Evolutionary conservation across 2,888 invertebrate species (phyloP), one percentile per base, ranked within the genome.

Genomic region (Sinohyriopsis cumingii): DNA sequence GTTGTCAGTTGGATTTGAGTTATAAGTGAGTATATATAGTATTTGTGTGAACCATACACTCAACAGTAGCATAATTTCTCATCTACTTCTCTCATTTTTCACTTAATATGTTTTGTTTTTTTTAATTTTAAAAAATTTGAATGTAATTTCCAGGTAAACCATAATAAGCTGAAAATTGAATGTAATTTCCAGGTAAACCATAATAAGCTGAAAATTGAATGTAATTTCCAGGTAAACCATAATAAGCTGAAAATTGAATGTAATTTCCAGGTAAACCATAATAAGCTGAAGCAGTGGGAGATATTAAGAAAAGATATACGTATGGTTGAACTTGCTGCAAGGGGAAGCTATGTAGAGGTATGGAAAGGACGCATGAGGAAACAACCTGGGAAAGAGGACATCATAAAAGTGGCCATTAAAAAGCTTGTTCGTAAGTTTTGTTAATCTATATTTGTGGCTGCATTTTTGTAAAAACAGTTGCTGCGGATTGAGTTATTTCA

Each of bases 331-430:
- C 80, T 84, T 63, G 78, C 85, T 45, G 86, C 83, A 9, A 82
- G 84, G 28, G 86, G 86, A 0, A 76, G 80, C 9, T 86, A 79
- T 78, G 84, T 84, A 19, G 86, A 87, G 69, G 84, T 87, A n/a
- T 87, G 85, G 84, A 81, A 82, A 70, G 86, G 85, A 9, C 73
- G 83, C 55, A 85, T 87, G 83, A 81, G 82, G 25, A 81, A 82
- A 65, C 78, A 82, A 53, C 82, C 84, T 1, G 77, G 83, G 24
- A 76, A 82, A 56, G 83, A 81, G 64, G 86, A 85, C 65, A 82
- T 85, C 61, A 77, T 85, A 65, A 81, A 83, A 61, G 84, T 85
- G 6, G 84, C 83, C 12, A 80, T 87, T 18, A 86, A 85, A 72
- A 84, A 84, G 68, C 73, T 85, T 45, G 76, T 79, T 65, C 76